Evolutionary conservation across 2,797 vertebrate genomes (phyloP).

Genomic region (Microchirus variegatus): DNA sequence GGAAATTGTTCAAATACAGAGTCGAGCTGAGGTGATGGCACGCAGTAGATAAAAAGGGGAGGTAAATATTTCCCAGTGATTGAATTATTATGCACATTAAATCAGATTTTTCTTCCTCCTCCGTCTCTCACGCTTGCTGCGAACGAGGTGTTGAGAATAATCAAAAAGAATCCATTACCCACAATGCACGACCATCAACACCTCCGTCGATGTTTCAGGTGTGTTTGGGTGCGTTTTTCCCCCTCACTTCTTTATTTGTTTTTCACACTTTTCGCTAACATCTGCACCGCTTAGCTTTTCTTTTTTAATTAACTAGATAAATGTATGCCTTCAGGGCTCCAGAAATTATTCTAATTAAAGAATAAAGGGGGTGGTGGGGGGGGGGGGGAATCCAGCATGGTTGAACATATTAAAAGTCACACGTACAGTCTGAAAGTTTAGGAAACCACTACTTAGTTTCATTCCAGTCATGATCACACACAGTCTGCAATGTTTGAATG

Average conservation of each 20-base stretch:
- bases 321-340: not conserved
- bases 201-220: too few species aligned
- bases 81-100: conserved; percentile 19
- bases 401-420: not conserved
- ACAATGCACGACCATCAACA: not conserved
- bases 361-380: not conserved
- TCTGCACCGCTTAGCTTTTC: not conserved
- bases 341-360: not conserved
- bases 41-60: conserved; percentile 16
- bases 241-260: not conserved
- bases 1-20: too few species aligned
- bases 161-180: not conserved
- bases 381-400: not conserved
- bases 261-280: not conserved
- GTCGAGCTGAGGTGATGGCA: conserved; percentile 26
- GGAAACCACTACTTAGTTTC: not conserved
- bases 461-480: not conserved
- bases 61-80: conserved; percentile 21
- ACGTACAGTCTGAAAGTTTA: not conserved
- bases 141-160: too few species aligned
- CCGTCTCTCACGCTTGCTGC: too few species aligned
- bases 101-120: conserved; percentile 14
- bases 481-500: not conserved
- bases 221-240: too few species aligned
- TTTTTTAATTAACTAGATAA: not conserved